Evolutionary conservation across 2,797 vertebrate species (phyloP).

Genomic region (Rhinichthys osculus): DNA sequence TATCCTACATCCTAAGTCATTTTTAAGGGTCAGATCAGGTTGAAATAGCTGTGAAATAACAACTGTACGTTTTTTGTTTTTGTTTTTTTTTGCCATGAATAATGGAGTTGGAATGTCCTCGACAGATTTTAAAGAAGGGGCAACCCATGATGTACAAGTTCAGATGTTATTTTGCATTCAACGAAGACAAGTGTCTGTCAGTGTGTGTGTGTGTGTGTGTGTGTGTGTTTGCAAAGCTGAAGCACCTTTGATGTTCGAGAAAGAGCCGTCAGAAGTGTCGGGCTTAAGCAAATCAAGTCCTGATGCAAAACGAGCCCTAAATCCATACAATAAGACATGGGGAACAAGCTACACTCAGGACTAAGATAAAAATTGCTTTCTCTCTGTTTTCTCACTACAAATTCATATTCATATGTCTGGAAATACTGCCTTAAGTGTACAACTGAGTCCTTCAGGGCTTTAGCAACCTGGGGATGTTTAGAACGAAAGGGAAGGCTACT

Average conservation of each 20-base stretch:
- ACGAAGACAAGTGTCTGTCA: not conserved
- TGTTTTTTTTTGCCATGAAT: not conserved
- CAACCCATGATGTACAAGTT: not conserved
- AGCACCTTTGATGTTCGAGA: slow-evolving; percentile 17
- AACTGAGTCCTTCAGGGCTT: not conserved
- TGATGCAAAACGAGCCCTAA: slow-evolving; percentile 17
- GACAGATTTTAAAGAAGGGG: not conserved
- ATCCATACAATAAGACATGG: not conserved
- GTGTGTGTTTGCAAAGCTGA: slow-evolving; percentile 4
- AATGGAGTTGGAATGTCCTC: not conserved
- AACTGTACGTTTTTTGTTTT: not conserved
- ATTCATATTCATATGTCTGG: slow-evolving; percentile 13
- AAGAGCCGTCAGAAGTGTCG: not conserved
- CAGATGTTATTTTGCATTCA: slow-evolving; percentile 10
- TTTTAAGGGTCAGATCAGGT: not conserved
- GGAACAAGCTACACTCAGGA: not conserved
- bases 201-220: slow-evolving; percentile 7
- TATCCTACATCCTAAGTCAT: not conserved
- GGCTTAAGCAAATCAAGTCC: slow-evolving; percentile 10
- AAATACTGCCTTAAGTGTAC: slow-evolving; percentile 2
- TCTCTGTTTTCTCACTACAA: not conserved
- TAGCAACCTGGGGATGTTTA: not conserved
- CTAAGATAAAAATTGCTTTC: not conserved
- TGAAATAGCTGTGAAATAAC: not conserved
- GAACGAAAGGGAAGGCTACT: not conserved